Evolutionary conservation across 2,113 vertebrate species (phyloP).

Genomic region (Spilogale gracilis): DNA sequence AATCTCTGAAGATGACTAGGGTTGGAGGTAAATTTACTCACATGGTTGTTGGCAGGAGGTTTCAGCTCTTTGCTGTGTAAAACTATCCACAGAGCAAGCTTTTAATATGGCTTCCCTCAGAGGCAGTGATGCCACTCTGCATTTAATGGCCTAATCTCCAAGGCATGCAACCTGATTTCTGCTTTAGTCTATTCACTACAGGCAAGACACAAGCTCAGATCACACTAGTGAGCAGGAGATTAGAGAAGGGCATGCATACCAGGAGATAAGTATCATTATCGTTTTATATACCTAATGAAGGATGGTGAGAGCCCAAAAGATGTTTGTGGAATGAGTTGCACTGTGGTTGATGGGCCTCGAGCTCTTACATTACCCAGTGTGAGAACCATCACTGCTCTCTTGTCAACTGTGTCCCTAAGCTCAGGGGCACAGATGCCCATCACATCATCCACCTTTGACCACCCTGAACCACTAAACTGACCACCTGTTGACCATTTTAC

Average conservation of each 20-base stretch:
- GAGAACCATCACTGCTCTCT: background rate
- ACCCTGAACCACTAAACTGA: background rate
- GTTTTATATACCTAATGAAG: background rate
- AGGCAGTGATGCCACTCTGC: background rate
- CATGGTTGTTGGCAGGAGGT: background rate
- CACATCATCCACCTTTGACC: background rate
- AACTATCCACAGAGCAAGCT: background rate
- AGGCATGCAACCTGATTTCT: background rate
- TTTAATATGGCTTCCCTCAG: background rate
- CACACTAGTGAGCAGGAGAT: background rate
- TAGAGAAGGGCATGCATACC: background rate
- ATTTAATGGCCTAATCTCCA: background rate
- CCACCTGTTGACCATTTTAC: background rate
- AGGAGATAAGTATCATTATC: background rate
- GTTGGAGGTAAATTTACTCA: background rate
- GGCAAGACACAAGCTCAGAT: background rate
- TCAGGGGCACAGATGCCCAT: background rate
- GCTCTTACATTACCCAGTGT: background rate
- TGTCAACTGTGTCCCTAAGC: background rate
- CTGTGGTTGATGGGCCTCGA: background rate
- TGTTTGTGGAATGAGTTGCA: background rate
- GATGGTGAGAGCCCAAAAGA: background rate
- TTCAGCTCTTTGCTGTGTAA: background rate
- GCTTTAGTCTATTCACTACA: background rate
- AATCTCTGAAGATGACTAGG: background rate